phyloP scores from a whole-genome alignment of 2,888 invertebrate genomes.

The Creontiades dilutus region DNA sequence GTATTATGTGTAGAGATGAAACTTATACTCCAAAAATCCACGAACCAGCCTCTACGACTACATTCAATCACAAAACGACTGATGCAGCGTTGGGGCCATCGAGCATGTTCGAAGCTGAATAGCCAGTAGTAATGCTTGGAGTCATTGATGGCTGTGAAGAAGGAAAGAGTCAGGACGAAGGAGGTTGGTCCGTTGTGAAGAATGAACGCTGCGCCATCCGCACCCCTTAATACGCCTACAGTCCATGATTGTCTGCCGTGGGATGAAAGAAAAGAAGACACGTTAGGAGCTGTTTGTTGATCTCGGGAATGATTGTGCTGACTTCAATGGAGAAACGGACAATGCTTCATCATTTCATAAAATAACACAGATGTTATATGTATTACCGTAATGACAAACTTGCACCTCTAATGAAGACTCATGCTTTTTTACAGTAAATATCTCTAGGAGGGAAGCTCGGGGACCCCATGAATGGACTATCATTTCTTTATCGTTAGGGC shows the following conservation, averaged over 20 bases:
- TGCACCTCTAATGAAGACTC: conserved; percentile 69
- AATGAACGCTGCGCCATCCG: background rate
- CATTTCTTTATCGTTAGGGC: conserved; percentile 72
- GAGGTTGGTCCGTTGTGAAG: background rate
- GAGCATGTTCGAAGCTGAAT: too few species aligned
- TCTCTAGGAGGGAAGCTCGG: conserved; percentile 34
- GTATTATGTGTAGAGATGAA: too few species aligned
- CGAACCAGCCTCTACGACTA: too few species aligned
- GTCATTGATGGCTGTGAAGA: background rate
- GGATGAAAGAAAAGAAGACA: conserved; percentile 51
- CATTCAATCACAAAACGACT: too few species aligned
- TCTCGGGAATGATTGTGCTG: conserved; percentile 53
- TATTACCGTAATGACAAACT: conserved; percentile 69
- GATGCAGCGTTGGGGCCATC: too few species aligned
- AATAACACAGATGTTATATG: conserved; percentile 63
- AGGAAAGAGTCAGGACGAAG: background rate
- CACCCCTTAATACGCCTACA: conserved; percentile 19
- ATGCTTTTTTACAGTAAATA: conserved; percentile 70
- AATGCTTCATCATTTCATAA: conserved; percentile 65
- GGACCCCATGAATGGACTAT: conserved; percentile 67
- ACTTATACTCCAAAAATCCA: too few species aligned
- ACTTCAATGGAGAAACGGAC: conserved; percentile 53
- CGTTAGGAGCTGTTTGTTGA: conserved; percentile 55
- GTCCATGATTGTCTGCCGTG: conserved; percentile 28
- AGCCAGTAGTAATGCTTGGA: background rate